A percentile compares a stretch with the other conserved stretches of the same genome.
phyloP scores from a whole-genome alignment of 2,888 invertebrate genomes.

The Scaptodrosophila latifasciaeformis region DNA sequence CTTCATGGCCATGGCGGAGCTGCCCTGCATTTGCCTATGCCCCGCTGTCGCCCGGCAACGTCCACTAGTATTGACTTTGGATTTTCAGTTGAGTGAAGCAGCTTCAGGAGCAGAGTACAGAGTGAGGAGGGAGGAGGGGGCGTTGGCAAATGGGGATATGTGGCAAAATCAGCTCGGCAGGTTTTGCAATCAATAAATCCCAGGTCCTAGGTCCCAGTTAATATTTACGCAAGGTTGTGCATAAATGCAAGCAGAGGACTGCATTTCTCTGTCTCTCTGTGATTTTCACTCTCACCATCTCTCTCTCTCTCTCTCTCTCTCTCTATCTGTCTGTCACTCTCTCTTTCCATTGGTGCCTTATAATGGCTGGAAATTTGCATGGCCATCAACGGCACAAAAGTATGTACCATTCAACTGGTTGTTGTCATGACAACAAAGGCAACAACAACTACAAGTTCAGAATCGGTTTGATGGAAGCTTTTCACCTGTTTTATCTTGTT shows the following conservation, averaged over 20 bases:
- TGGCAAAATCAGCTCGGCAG: slow-evolving; percentile 32
- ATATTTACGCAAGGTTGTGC: slow-evolving; percentile 56
- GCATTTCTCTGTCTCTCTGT: background rate
- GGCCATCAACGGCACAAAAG: background rate
- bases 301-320: too few species aligned
- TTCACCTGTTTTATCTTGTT: too few species aligned
- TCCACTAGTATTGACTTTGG: background rate
- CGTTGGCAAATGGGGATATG: slow-evolving; percentile 6
- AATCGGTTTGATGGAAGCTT: too few species aligned
- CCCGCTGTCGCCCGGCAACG: background rate
- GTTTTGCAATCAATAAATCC: slow-evolving; percentile 60
- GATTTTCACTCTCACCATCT: background rate
- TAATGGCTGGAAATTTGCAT: background rate
- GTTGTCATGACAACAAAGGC: slow-evolving; percentile 41
- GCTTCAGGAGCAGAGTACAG: too few species aligned
- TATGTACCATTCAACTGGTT: slow-evolving; percentile 42
- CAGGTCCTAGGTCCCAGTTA: slow-evolving; percentile 59
- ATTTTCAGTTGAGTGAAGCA: too few species aligned
- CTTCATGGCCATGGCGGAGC: too few species aligned
- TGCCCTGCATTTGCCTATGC: too few species aligned
- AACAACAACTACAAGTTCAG: background rate
- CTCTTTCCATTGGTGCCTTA: background rate
- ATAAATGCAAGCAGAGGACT: slow-evolving; percentile 41
- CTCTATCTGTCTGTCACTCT: too few species aligned
- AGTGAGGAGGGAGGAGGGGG: slow-evolving; percentile 6